Base-by-base conservation (phyloP, 2,113 vertebrate genomes). In the Melanostigma gelatinosum region DNA sequence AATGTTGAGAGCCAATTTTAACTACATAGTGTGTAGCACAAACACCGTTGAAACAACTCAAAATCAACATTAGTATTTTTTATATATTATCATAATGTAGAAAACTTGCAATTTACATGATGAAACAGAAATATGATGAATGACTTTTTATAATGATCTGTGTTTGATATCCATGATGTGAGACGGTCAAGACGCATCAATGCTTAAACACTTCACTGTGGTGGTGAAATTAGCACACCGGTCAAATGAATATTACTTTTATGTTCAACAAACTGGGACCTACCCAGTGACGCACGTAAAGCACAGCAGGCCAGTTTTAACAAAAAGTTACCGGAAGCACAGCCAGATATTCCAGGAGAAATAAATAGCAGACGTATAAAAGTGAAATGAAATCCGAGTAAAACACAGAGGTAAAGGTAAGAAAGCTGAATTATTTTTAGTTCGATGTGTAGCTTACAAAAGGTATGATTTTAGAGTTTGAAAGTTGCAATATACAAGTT, bases 331-430 rank as follows among this genome's bases (percentile, higher is more conserved):
- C 57, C 88, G 88, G 70, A 64, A 84, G 72, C 72, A 87, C 50
- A 86, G 86, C 77, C 75, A 87, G 55, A 87, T 84, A 57, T 71
- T 88, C 46, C 83, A 78, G 58, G 79, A 75, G 65, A 87, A 88
- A 90, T 93, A 90, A 92, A 93, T 86, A 91, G 77, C 63, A 78
- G 74, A 77, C 27, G 74, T 83, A 90, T 64, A 86, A 88, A 89
- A 75, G 12, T 82, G 6, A 84, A 80, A 87, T 66, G 16, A 83
- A 84, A 70, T 11, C 58, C 3, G 8, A 78, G 72, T 57, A 73
- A 85, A 83, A 74, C 70, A 74, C 48, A 81, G 57, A 76, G 20
- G 48, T 70, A 72, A 38, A 72, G 15, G 54, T 70, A 79, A 80
- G 44, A 87, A 84, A 64, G 73, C 57, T 61, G 20, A 60, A 22